Evolutionary conservation across 1,140 invertebrate genomes (phyloP).

Genomic region (Luehdorfia chinensis): DNA sequence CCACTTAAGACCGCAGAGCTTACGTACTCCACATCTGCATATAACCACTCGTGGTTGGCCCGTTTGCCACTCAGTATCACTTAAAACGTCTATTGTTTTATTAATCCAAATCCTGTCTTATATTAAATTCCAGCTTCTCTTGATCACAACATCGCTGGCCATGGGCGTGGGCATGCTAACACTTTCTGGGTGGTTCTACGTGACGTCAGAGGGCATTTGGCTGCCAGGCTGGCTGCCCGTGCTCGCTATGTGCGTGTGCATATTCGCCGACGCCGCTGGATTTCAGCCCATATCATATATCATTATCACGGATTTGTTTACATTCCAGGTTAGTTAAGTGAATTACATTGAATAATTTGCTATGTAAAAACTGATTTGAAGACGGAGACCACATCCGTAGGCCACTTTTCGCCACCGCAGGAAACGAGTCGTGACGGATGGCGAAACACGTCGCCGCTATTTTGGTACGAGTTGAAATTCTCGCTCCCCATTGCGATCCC

Average conservation of each 20-base stretch:
- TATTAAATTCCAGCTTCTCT: conserved; percentile 42
- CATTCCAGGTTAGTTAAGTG: conserved; percentile 63
- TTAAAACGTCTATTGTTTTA: background rate
- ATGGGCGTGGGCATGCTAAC: conserved; percentile 57
- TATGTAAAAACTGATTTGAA: too few relatives aligned
- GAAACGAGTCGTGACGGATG: too few relatives aligned
- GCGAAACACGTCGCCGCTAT: too few relatives aligned
- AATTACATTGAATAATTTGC: too few relatives aligned
- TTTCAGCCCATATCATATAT: conserved; percentile 67
- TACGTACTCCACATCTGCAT: too few relatives aligned
- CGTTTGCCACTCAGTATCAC: too few relatives aligned
- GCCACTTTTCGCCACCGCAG: too few relatives aligned
- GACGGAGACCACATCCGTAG: too few relatives aligned
- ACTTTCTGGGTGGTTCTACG: conserved; percentile 56
- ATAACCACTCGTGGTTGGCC: too few relatives aligned
- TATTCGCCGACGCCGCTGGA: conserved; percentile 63
- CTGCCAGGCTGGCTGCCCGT: conserved; percentile 63
- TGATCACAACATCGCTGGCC: conserved; percentile 54
- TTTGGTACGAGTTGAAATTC: too few relatives aligned
- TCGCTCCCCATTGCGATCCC: too few relatives aligned
- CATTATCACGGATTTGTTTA: conserved; percentile 63
- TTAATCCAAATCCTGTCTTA: background rate
- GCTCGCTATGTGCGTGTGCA: conserved; percentile 55
- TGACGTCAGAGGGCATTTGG: conserved; percentile 41
- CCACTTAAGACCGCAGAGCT: too few relatives aligned